Base-by-base conservation (phyloP, 2,113 vertebrate species). In the Heteronetta atricapilla region DNA sequence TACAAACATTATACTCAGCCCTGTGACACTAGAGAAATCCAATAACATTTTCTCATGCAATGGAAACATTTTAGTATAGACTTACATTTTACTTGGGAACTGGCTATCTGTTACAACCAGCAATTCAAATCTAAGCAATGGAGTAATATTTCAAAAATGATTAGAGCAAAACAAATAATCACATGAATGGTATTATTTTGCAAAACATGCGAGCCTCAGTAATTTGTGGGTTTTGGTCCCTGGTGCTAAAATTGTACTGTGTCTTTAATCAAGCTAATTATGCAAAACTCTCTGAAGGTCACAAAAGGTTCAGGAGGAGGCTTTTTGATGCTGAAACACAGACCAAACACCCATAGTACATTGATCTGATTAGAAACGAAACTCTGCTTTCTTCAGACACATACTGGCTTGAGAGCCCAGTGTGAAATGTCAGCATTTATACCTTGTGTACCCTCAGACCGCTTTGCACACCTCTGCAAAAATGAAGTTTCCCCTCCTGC, bases 251-350 rank as follows among this genome's bases (percentile, higher is more conserved):
- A 90, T 66, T 95, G 86, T 94, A 74, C 79, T 82, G 84, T 96
- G 91, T 85, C 95, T 97, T 97, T 97, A 97, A 97, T 97, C 96
- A 96, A 93, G 80, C 77, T 94, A 96, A 96, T 97, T 96, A 96
- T 93, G 91, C 78, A 90, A 95, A 97, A 90, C 56, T 81, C 87
- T 86, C 85, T 88, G 87, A 94, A 91, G 96, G 95, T 95, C 97
- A 95, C 40, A 89, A 94, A 96, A 92, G 91, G 95, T 95, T 97
- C 96, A 96, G 73, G 55, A 70, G 52, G 81, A 89, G 91, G 78
- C 46, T 91, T 92, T 97, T 95, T 96, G 88, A 85, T 96, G 90
- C 86, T 72, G 58, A 94, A 96, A 88, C 66, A 42, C 18, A 88
- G 91, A 80, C 50, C 72, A 46, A 94, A 79, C 26, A 66, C 75